Evolutionary conservation across 2,113 vertebrate genomes (phyloP), one percentile per base, ranked within the genome.

Genomic region (Rattus rattus): DNA sequence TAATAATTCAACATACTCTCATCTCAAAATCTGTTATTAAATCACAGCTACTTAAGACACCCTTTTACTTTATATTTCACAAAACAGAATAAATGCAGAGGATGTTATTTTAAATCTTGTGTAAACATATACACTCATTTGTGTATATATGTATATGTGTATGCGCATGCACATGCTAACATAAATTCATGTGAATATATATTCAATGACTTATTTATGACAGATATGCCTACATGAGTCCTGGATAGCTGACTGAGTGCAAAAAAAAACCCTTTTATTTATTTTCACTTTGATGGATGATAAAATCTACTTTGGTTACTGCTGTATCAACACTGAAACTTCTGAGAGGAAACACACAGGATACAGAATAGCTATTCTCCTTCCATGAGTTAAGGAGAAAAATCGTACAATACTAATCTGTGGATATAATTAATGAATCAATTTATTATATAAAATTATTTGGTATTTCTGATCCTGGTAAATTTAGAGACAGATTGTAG

Each of bases 181-280:
- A 30, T 30, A 52, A 52, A 52, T 2, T 1, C 26, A 54, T 54
- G 19, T 54, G 49, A 4, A 4, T 54, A 36, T 54, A 77, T 52
- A 77, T 16, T 72, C 26, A 77, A 30, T 30, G 13, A 87, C 6
- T 79, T 56, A 39, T 4, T 4, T 33, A n/a, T 33, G 8, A 69
- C 12, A 88, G 8, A 56, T 7, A 8, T 0, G 3, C 20, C 22
- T 3, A 2, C 22, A n/a, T 3, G 72, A 10, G 52, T 16, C 5
- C 49, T 75, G 52, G 75, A 24, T 81, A 72, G 24, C 39, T 52
- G 22, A 36, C 16, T 30, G 54, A 59, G 43, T 59, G 1, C 16
- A 70, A 30, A 79, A 24, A 52, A 67, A 12, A 0, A 2, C 11
- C 10, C 49, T 59, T 72, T 72, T 52, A 70, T 61, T 56, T 92